Evolutionary conservation across 2,113 vertebrate genomes (phyloP), one percentile per base, ranked within the genome.

Genomic region (Anoura caudifer): DNA sequence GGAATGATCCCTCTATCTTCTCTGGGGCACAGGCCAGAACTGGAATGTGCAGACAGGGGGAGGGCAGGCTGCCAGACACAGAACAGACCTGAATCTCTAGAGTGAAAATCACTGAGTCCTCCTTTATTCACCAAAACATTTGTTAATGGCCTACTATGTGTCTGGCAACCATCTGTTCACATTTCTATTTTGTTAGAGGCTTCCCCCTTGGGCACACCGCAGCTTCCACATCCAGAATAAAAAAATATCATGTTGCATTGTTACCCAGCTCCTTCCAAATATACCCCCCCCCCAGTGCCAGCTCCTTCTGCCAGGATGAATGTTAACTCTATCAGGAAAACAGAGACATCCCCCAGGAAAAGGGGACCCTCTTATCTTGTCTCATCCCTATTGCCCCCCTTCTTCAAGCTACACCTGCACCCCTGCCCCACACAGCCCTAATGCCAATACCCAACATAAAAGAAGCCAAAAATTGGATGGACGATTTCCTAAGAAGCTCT

Each of bases 71-170:
- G 0, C 19, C 43, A 17, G 43, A 33, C 4, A 36, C 13, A 9
- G 45, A 88, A 94, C 91, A 91, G 87, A 54, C 14, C 70, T 87
- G 47, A 7, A 16, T 67, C 38, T 86, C 26, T 82, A 65, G 11
- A 82, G 24, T 12, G 2, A 20, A 87, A 87, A 47, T 54, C 43
- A 54, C 22, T 33, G 31, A 77, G 45, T 87, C 56, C 10, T 87
- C 69, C 15, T 83, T 63, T 52, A 31, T 52, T 76, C 75, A 69
- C 28, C 6, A 56, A 41, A 75, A 33, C 13, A 19, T 22, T 69
- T 7, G 0, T 20, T 54, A 43, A 24, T 26, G 41, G 11, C 28
- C 73, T 22, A 20, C 31, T 45, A 10, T 56, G 33, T 56, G 26
- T 43, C 50, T 14, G 7, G 38, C 52, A 9, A 70, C 45, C 47